Conservation (phyloP, 2,888 invertebrate genomes). For the Sericinus montela region DNA sequence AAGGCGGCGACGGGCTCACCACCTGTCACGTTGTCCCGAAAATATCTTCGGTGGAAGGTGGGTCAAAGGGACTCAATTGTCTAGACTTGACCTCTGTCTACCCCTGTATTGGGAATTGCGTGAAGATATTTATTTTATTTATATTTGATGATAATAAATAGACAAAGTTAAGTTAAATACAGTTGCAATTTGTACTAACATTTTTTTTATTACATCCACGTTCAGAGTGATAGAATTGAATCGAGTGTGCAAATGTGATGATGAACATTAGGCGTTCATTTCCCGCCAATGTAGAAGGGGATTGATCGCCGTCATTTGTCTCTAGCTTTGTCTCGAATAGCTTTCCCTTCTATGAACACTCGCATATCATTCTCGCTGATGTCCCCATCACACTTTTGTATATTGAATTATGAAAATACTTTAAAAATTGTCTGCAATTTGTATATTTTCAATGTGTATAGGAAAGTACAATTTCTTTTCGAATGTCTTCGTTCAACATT, state of each 20-base stretch:
- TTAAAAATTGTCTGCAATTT: conserved; percentile 18
- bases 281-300: conserved; percentile 42
- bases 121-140: too few species aligned
- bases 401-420: conserved; percentile 35
- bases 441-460: conserved; percentile 1
- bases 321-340: conserved; percentile 34
- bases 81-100: too few species aligned
- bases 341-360: conserved; percentile 24
- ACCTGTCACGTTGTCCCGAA: too few species aligned
- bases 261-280: conserved; percentile 67
- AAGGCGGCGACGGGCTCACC: too few species aligned
- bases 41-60: too few species aligned
- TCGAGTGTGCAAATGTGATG: conserved; percentile 72
- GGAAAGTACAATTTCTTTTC: too few species aligned
- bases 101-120: too few species aligned
- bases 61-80: too few species aligned
- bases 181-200: too few species aligned
- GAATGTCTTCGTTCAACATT: too few species aligned
- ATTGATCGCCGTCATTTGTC: conserved; percentile 66
- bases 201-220: conserved; percentile 20
- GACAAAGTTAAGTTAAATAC: too few species aligned
- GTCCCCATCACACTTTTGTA: conserved; percentile 31
- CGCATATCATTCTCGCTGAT: conserved; percentile 35
- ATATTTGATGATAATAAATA: too few species aligned
- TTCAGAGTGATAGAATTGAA: conserved; percentile 43